phyloP scores from a whole-genome alignment of 1,140 invertebrate genomes.

The Zophobas atratus region DNA sequence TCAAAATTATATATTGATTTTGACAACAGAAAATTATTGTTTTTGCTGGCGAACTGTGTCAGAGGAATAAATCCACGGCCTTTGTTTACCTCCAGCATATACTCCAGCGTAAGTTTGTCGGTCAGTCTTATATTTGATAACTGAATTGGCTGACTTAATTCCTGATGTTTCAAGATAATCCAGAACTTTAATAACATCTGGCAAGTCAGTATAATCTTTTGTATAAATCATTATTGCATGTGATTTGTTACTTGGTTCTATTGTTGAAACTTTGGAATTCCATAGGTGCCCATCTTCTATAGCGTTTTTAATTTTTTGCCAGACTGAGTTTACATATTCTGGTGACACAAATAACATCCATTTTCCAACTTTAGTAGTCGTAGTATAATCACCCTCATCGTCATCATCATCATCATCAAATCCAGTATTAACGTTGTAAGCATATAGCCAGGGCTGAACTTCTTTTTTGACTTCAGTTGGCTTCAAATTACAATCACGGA shows the following conservation, averaged over 20 bases:
- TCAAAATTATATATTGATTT: too few species aligned
- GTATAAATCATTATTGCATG: slow-evolving; percentile 43
- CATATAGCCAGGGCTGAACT: too few species aligned
- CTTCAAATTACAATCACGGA: too few species aligned
- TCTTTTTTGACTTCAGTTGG: too few species aligned
- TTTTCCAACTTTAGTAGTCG: slow-evolving; percentile 9
- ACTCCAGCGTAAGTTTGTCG: slow-evolving; percentile 28
- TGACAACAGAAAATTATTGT: not conserved
- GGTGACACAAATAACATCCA: slow-evolving; percentile 26
- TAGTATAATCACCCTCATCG: too few species aligned
- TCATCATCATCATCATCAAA: too few species aligned
- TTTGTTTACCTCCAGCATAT: slow-evolving; percentile 31
- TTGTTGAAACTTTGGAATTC: slow-evolving; percentile 37
- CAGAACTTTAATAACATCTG: slow-evolving; percentile 26
- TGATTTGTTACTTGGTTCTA: not conserved
- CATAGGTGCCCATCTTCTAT: not conserved
- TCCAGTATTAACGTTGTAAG: too few species aligned
- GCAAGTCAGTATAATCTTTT: slow-evolving; percentile 33
- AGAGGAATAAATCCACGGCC: slow-evolving; percentile 24
- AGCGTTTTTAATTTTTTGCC: slow-evolving; percentile 28
- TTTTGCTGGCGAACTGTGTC: slow-evolving; percentile 11
- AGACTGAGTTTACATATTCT: slow-evolving; percentile 1
- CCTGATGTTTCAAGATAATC: slow-evolving; percentile 26
- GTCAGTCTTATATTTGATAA: slow-evolving; percentile 39
- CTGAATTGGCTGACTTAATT: slow-evolving; percentile 3